Percentiles rank a stretch among this genome's conserved stretches.
These are phyloP conservation scores for Nibea coibor DNA, from an alignment of 2,113 vertebrate genomes.

Conservation along the genomic window DNA sequence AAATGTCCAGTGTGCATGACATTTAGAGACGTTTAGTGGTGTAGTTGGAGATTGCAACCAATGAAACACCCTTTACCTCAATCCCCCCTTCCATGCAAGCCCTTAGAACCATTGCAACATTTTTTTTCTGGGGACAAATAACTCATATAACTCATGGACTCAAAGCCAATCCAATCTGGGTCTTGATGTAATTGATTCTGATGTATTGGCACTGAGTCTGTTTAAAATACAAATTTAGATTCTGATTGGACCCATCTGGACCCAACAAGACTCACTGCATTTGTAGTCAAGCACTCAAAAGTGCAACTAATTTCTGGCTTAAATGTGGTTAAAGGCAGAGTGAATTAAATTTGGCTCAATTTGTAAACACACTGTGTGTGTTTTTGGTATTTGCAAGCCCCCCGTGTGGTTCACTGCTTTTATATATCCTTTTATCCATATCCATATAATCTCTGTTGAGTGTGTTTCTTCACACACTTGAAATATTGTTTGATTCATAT, in stretches of 20 bases:
- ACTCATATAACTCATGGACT: background rate
- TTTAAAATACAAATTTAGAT: background rate
- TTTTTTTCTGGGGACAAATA: background rate
- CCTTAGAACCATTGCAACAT: background rate
- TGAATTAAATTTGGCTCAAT: background rate
- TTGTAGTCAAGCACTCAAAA: slow-evolving; percentile 30
- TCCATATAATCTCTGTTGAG: background rate
- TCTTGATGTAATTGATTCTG: background rate
- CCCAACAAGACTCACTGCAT: background rate
- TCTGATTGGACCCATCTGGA: slow-evolving; percentile 39
- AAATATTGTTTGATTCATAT: background rate
- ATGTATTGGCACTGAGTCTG: background rate
- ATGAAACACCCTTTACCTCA: too few relatives aligned
- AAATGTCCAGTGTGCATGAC: too few relatives aligned
- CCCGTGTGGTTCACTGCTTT: background rate
- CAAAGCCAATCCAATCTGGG: background rate
- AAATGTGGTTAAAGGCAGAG: slow-evolving; percentile 2
- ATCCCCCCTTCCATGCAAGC: too few relatives aligned
- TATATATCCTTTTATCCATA: background rate
- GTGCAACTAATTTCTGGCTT: background rate
- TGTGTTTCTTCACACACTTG: background rate
- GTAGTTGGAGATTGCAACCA: too few relatives aligned
- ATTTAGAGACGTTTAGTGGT: too few relatives aligned
- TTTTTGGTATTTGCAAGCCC: background rate
- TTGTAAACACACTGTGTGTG: background rate